These are phyloP conservation scores for Brachyhypopomus occidentalis DNA, from an alignment of 2,113 vertebrate species.

Conservation along the genomic window DNA sequence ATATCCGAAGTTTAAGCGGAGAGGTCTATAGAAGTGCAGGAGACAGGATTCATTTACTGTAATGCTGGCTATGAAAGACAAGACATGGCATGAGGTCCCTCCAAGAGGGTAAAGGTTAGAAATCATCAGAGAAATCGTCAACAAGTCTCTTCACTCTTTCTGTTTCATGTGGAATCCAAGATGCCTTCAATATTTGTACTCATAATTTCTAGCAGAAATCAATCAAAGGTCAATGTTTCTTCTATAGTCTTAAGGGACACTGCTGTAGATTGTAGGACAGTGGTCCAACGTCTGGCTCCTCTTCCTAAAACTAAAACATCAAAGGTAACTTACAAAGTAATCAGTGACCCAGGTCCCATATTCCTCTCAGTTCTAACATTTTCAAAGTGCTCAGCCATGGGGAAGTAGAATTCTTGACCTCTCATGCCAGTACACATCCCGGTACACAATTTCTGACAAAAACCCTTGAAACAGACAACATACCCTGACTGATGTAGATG, in stretches of 20 bases:
- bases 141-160: background rate
- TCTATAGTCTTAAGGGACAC: background rate
- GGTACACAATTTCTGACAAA: background rate
- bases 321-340: constrained; percentile 57
- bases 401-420: constrained; percentile 57
- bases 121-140: background rate
- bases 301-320: constrained; percentile 46
- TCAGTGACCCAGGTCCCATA: constrained; percentile 59
- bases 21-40: no score
- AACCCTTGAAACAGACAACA: constrained; percentile 46
- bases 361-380: constrained; percentile 30
- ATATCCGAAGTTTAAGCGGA: no score
- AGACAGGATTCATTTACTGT: no score
- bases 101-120: no score
- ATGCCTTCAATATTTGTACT: no score
- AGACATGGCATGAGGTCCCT: no score
- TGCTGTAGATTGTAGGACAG: background rate
- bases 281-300: background rate
- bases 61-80: no score
- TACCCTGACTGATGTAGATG: background rate
- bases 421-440: constrained; percentile 26
- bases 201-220: background rate
- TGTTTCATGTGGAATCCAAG: background rate
- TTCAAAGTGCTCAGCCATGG: constrained; percentile 35
- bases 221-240: background rate